Evolutionary conservation across 2,113 vertebrate genomes (phyloP).

Genomic region (Caloenas nicobarica): DNA sequence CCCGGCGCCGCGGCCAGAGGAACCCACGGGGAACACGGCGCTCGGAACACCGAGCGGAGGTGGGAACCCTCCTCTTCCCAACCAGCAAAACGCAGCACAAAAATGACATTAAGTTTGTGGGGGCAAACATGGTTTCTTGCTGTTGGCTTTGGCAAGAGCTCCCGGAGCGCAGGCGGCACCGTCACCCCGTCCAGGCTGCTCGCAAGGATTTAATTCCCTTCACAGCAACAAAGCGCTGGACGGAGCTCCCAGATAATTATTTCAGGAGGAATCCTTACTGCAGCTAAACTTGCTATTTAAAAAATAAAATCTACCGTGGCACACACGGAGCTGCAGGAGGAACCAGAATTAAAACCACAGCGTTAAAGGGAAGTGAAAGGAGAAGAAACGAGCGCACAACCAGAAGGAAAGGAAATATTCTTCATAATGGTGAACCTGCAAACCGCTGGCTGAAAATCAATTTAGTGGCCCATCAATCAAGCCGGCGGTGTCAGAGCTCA

Average conservation of each 20-base stretch:
- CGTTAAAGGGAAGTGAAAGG: fast-evolving
- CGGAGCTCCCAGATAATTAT: fast-evolving
- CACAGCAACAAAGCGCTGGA: fast-evolving
- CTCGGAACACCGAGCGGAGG: not conserved
- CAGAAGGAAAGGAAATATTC: not conserved
- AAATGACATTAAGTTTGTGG: fast-evolving
- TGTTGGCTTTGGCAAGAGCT: not conserved
- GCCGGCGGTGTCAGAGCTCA: not conserved
- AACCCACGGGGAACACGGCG: too few species aligned
- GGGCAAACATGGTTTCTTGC: fast-evolving
- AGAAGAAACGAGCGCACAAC: fast-evolving
- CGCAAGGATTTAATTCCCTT: fast-evolving
- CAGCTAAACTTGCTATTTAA: fast-evolving
- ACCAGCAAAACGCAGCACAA: not conserved
- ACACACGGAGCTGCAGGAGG: not conserved
- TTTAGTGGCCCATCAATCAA: not conserved
- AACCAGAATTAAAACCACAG: not conserved
- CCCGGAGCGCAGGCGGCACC: fast-evolving
- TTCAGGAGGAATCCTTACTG: fast-evolving
- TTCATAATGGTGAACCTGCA: fast-evolving
- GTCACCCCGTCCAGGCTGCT: fast-evolving
- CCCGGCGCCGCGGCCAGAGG: not conserved
- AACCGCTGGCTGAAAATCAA: not conserved
- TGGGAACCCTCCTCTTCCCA: not conserved
- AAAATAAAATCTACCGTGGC: not conserved